Conservation (phyloP, 1,140 invertebrate species). For the Homalodisca vitripennis region DNA sequence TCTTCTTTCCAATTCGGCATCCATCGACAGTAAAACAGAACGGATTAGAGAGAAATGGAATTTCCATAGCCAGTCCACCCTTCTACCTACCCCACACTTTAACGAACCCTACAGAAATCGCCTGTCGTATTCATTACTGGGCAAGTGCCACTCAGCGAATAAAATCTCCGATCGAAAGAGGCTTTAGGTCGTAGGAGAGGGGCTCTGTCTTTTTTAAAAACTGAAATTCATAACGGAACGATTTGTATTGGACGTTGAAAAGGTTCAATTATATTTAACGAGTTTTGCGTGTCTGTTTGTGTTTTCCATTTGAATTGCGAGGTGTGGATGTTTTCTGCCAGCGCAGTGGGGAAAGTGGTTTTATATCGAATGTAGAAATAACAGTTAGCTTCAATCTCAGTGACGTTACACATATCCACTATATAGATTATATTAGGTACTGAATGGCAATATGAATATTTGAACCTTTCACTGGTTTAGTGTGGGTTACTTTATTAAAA, state of each 20-base stretch:
- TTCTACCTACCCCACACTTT: neutral
- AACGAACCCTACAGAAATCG: no score
- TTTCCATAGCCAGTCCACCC: neutral
- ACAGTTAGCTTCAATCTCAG: no score
- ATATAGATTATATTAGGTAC: no score
- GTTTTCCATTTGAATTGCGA: slow-evolving; percentile 8
- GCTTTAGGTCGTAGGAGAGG: no score
- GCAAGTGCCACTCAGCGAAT: neutral
- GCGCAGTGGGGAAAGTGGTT: no score
- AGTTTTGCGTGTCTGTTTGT: slow-evolving; percentile 24
- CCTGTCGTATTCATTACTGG: neutral
- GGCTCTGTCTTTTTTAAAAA: neutral
- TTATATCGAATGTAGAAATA: no score
- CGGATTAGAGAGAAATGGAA: neutral
- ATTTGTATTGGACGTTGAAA: slow-evolving; percentile 16
- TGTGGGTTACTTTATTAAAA: no score
- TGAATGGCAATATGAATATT: no score
- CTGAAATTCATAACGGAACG: neutral
- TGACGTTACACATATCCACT: no score
- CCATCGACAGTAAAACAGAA: neutral
- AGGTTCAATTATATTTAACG: slow-evolving; percentile 26
- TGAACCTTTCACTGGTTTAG: no score
- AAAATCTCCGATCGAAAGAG: neutral
- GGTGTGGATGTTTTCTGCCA: neutral
- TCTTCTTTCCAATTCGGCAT: neutral